phyloP scores from a whole-genome alignment of 2,113 vertebrate genomes.

The Brachirus orientalis region DNA sequence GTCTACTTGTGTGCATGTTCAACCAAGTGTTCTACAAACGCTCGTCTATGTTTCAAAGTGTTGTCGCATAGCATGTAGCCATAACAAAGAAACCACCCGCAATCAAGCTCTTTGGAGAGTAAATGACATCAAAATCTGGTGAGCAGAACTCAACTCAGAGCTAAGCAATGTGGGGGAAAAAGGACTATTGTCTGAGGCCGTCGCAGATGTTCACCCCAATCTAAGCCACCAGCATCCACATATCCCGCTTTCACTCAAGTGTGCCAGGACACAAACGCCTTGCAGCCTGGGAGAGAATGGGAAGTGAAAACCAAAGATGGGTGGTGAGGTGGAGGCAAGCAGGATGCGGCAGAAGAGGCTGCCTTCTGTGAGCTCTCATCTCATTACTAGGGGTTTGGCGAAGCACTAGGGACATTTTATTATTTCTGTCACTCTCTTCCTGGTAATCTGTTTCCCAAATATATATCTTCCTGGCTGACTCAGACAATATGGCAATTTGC shows the following conservation, averaged over 20 bases:
- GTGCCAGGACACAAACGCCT: conserved; percentile 66
- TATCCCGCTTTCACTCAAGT: conserved; percentile 72
- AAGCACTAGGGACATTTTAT: conserved; percentile 45
- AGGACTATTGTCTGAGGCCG: conserved; percentile 48
- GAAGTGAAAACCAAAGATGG: conserved; percentile 60
- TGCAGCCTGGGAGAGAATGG: conserved; percentile 61
- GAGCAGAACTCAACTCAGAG: conserved; percentile 46
- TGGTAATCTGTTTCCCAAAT: conserved; percentile 66
- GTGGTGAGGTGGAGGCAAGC: conserved; percentile 37
- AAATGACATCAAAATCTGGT: conserved; percentile 74
- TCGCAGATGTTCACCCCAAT: conserved; percentile 68
- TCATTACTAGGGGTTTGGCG: conserved; percentile 69
- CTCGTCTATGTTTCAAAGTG: conserved; percentile 37
- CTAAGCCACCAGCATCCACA: conserved; percentile 60
- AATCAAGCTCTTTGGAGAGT: conserved; percentile 34
- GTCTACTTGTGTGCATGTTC: too few relatives aligned
- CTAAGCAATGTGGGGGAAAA: conserved; percentile 25
- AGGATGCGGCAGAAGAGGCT: conserved; percentile 56
- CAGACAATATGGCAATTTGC: conserved; percentile 52
- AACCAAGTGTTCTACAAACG: conserved; percentile 42
- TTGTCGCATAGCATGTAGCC: conserved; percentile 59
- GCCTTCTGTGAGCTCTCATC: conserved; percentile 51
- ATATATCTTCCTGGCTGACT: conserved; percentile 46
- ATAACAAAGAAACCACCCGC: conserved; percentile 66
- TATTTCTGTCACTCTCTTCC: conserved; percentile 34